Evolutionary conservation across 2,113 vertebrate species (phyloP), one percentile per base, ranked within the genome.

Genomic region (Marmota monax): DNA sequence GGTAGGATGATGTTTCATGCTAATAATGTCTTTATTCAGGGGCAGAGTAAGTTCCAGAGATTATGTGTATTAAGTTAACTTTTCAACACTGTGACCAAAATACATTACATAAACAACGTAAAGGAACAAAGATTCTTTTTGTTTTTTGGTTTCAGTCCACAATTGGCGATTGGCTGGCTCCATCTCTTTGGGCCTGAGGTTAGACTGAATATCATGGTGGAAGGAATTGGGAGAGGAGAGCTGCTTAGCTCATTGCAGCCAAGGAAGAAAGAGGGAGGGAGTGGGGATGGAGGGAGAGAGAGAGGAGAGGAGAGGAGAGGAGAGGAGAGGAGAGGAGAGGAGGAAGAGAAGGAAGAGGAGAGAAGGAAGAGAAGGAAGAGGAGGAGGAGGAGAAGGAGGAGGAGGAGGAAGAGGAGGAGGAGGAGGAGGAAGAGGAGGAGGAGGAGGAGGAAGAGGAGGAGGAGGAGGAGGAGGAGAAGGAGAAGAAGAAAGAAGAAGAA

Each of bases 301-400:
- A 17, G 53, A 53, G 51, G 14, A 17, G 16, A 17, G 14, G 16
- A 17, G 53, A 12, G 13, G 51, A 12, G 3, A 12, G 51, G 13
- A 16, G 51, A 53, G 13, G 14, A 14, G 25, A 69, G n/a, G n/a
- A n/a, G n/a, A 2, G 65, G 3, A 23, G 25, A 12, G 4, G 29
- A 51, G 10, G 4, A 12, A 3, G 18, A 18, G 7, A n/a, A n/a
- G n/a, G n/a, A n/a, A n/a, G n/a, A n/a, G n/a, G n/a, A n/a, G n/a
- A n/a, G n/a, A n/a, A n/a, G n/a, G n/a, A n/a, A n/a, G n/a, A n/a
- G n/a, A n/a, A n/a, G n/a, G n/a, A n/a, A n/a, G 14, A 12, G 13
- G 51, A 53, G 14, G 51, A 53, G 51, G 53, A 14, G 13, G 51
- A 14, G 2, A 0, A 14, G 13, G 2, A 14, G 14, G 0, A 3